Base-by-base conservation (phyloP, 2,113 vertebrate genomes). In the Phylloscopus trochiloides region DNA sequence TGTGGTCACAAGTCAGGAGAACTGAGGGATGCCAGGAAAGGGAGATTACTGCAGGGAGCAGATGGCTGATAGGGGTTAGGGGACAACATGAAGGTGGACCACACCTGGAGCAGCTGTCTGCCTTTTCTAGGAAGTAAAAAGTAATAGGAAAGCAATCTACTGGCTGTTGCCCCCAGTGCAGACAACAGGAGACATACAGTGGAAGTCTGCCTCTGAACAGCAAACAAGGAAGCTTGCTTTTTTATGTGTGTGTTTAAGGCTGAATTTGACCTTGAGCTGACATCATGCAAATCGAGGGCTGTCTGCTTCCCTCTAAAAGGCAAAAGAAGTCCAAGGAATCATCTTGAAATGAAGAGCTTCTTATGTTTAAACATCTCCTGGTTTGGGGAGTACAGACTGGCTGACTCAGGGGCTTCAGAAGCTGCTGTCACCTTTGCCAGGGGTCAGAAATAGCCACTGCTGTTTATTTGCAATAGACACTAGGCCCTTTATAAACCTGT, bases 201-300 rank as follows among this genome's bases (percentile, higher is more conserved):
- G 86, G 93, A 96, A 93, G 88, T 96, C 82, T 2, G 57, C 84
- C 92, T 93, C 84, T 90, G 87, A 91, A 95, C 28, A 52, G 88
- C 93, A 95, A 95, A 96, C 96, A 96, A 94, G 96, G 96, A 97
- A 97, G 94, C 94, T 92, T 59, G 82, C 48, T 84, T 81, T 92
- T 95, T 95, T 88, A 91, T 80, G 57, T 93, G 79, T 90, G 75
- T 94, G 76, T 55, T 88, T 90, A 96, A 96, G 68, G 82, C 57
- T 92, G 95, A 80, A 97, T 97, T 91, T 95, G 90, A 96, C 94
- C 90, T 87, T 1, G 1, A 81, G 76, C 79, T 88, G 92, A 96
- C 17, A 29, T 94, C 93, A 92, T 86, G 68, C 79, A 97, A 94
- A 92, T 63, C 72, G 38, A 94, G 61, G 16, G 52, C 25, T 95